Conservation (phyloP, 2,113 vertebrate genomes). For the Ammospiza nelsoni region DNA sequence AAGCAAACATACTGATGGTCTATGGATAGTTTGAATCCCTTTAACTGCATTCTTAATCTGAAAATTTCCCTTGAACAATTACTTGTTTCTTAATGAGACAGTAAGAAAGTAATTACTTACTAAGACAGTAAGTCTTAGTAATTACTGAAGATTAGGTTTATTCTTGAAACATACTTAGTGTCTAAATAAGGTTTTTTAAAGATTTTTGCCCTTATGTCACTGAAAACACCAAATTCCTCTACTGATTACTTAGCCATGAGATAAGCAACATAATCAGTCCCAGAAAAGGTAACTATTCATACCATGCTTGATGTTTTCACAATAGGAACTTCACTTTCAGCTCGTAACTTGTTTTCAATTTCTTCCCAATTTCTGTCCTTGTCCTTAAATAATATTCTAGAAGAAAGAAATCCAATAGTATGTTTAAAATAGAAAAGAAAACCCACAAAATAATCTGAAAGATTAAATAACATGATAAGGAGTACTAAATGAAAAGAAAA, state of each 20-base stretch:
- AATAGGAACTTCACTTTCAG: conserved; percentile 92
- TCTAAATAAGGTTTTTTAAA: not conserved
- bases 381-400: conserved; percentile 96
- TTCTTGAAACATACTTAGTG: not conserved
- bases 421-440: not conserved
- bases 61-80: not conserved
- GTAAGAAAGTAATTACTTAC: not conserved
- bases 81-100: not conserved
- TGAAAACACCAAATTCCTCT: not conserved
- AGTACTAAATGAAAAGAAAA: not conserved
- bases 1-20: not conserved
- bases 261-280: not conserved
- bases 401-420: conserved; percentile 48
- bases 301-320: conserved; percentile 98
- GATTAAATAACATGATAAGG: not conserved
- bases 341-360: conserved; percentile 91
- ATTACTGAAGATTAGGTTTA: not conserved
- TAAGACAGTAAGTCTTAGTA: not conserved
- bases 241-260: not conserved
- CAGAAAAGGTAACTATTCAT: conserved; percentile 28
- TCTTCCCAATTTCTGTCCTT: conserved; percentile 98
- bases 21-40: not conserved
- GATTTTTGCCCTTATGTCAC: not conserved
- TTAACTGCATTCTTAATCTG: not conserved
- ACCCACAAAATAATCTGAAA: not conserved